Evolutionary conservation across 2,113 vertebrate genomes (phyloP), one percentile per base, ranked within the genome.

Genomic region (Percopsis transmontana): DNA sequence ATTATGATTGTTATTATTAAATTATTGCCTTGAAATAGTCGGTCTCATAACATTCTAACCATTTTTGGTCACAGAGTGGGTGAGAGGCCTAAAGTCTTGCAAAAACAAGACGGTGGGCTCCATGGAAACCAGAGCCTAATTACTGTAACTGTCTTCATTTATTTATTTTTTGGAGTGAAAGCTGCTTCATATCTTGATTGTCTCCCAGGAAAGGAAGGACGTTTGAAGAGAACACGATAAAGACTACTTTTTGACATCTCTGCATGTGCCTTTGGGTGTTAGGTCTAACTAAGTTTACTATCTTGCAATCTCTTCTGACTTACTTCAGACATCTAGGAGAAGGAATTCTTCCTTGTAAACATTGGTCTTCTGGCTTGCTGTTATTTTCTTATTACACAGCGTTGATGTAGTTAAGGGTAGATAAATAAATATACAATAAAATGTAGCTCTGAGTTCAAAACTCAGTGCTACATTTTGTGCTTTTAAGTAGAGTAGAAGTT

Each of bases 111-210:
- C 65, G 1, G 42, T 18, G 18, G 38, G 70, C 61, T 68, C 70
- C 65, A 56, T 74, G 67, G 62, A 64, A 68, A 80, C 67, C 45
- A 41, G 33, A 64, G 12, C 60, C 33, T 51, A 70, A 84, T 69
- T 78, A 73, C 73, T 51, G 58, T 15, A 18, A 3, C 18, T 58
- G 58, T 66, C 59, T 9, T 51, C n/a, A 38, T 54, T 77, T 77
- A 62, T 63, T 70, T 19, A 6, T 66, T 41, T 16, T 74, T 10
- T 44, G 10, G 42, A 44, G 42, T 3, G 15, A 15, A 44, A 15
- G 11, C 42, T 44, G 12, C 11, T 3, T n/a, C 3, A 15, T 44
- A 14, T 12, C 50, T 16, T 23, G 12, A 12, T 15, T 44, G 12
- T 44, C 42, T 44, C 42, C 15, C 11, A 44, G 42, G 15, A 44